Conservation (phyloP, 2,113 vertebrate genomes). For the Sphaerodactylus townsendi region DNA sequence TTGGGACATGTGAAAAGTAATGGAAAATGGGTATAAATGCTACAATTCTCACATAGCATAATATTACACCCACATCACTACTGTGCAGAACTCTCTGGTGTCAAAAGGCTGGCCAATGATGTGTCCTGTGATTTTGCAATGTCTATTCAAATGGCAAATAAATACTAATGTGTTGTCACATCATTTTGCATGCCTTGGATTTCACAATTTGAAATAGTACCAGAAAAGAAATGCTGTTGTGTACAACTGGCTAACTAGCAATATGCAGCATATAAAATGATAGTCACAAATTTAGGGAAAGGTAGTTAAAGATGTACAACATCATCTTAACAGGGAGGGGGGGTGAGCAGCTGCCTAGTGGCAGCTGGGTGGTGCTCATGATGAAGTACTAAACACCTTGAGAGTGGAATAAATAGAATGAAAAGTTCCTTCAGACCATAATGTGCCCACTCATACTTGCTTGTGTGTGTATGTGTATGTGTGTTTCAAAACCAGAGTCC, state of each 20-base stretch:
- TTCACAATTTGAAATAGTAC: neutral
- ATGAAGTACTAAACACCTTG: no score
- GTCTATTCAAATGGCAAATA: neutral
- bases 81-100: neutral
- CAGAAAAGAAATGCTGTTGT: neutral
- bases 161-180: neutral
- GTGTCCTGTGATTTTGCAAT: neutral
- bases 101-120: neutral
- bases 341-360: no score
- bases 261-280: neutral
- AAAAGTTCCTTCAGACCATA: no score
- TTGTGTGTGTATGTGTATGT: no score
- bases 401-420: no score
- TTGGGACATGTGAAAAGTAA: neutral
- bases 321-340: no score
- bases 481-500: no score
- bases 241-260: neutral
- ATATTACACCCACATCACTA: neutral
- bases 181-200: neutral
- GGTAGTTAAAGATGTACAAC: neutral
- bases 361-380: no score
- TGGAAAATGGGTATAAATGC: neutral
- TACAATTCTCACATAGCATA: neutral
- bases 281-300: neutral
- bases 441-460: no score